A percentile compares a stretch with the other conserved stretches of the same genome.
Evolutionary conservation across 37 sponge, comb jelly and placozoan genomes (phyloP).

Genomic region (Lycopodina hypogea): DNA sequence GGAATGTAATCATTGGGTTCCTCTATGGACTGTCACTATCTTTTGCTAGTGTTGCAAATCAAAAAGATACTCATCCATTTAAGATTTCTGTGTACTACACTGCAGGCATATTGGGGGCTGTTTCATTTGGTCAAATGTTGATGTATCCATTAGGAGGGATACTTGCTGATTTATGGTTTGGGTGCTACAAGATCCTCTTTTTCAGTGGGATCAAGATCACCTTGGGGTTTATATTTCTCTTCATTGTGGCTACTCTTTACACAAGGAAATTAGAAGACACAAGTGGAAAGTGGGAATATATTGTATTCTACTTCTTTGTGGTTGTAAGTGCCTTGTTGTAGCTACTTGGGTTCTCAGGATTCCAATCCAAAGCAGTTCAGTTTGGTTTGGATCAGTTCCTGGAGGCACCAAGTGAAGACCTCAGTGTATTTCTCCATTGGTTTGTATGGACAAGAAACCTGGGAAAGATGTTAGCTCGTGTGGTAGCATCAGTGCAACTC

Average conservation of each 20-base stretch:
- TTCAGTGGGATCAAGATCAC: no score
- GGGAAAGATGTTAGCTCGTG: neutral
- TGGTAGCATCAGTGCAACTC: neutral
- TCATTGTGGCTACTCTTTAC: neutral
- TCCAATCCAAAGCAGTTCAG: constrained; percentile 7
- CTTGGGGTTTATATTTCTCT: no score
- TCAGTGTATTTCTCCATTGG: constrained; percentile 19
- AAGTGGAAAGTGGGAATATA: no score
- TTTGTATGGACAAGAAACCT: neutral
- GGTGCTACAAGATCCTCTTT: neutral
- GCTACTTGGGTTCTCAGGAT: neutral
- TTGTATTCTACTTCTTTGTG: no score
- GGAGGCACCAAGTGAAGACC: constrained; percentile 11
- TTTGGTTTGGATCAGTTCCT: constrained; percentile 19
- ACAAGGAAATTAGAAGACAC: no score
- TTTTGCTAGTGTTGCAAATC: no score
- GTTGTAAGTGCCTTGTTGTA: neutral
- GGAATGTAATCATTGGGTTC: neutral
- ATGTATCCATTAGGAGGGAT: neutral
- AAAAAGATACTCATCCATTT: neutral
- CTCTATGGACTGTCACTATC: no score
- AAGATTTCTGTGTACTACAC: neutral
- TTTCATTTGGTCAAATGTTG: neutral
- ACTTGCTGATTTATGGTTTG: neutral
- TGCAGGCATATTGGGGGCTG: neutral